phyloP scores from a whole-genome alignment of 2,113 vertebrate species.

The Pantherophis guttatus region DNA sequence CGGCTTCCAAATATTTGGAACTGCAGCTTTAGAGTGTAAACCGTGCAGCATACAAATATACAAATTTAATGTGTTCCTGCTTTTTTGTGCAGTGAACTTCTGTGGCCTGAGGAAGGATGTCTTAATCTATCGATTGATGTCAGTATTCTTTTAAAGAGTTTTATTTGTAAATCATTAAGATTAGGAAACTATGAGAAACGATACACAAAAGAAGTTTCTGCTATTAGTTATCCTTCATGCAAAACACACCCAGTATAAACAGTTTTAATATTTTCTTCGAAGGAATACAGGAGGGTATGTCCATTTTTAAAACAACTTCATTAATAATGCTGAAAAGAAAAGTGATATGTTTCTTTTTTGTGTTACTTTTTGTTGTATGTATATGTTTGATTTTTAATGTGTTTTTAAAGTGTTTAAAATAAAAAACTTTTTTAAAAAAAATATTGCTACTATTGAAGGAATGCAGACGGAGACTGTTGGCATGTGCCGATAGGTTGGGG shows the following conservation, averaged over 20 bases:
- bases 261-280: not conserved
- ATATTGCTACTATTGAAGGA: not conserved
- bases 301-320: not conserved
- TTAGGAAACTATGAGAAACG: not conserved
- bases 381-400: too few relatives aligned
- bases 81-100: not conserved
- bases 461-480: not conserved
- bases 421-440: not conserved
- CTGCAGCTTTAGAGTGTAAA: not conserved
- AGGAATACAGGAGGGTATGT: not conserved
- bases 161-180: not conserved
- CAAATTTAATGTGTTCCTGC: not conserved
- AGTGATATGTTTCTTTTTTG: too few relatives aligned
- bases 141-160: not conserved
- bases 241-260: not conserved
- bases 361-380: too few relatives aligned
- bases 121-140: not conserved
- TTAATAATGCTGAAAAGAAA: not conserved
- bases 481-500: not conserved
- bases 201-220: not conserved
- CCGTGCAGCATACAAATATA: not conserved
- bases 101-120: not conserved
- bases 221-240: not conserved
- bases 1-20: not conserved
- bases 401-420: too few relatives aligned